Conservation (phyloP, 2,888 invertebrate genomes). For the Pseudococcus jackbeardsleyi region DNA sequence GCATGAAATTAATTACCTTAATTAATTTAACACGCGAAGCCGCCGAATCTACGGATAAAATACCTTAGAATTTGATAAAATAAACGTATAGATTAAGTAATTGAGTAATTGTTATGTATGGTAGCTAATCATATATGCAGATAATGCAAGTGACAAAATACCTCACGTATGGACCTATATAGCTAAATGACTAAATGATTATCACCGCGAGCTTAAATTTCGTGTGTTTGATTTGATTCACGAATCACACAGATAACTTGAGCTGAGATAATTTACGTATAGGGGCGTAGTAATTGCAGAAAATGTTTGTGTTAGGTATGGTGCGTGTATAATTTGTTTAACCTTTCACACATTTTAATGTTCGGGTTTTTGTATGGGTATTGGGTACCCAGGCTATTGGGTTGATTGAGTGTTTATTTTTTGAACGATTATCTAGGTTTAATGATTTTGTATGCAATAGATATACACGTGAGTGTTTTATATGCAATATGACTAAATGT, state of each 20-base stretch:
- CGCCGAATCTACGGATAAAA: background rate
- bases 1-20: conserved; percentile 20
- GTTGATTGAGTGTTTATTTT: background rate
- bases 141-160: background rate
- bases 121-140: background rate
- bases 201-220: background rate
- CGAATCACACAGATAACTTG: background rate
- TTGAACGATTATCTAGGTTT: background rate
- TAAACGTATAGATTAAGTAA: background rate
- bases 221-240: background rate
- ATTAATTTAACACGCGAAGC: conserved; percentile 30
- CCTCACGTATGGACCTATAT: background rate
- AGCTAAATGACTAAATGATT: background rate
- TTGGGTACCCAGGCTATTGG: background rate
- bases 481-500: too few species aligned
- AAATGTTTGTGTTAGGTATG: conserved; percentile 16
- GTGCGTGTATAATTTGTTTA: conserved; percentile 32
- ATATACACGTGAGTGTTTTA: too few species aligned
- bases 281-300: background rate
- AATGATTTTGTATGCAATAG: background rate
- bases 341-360: conserved; percentile 44
- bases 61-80: background rate
- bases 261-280: background rate
- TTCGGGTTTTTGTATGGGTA: background rate
- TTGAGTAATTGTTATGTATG: background rate